Conservation (phyloP, 1,140 invertebrate species). For the Calycopis cecrops region DNA sequence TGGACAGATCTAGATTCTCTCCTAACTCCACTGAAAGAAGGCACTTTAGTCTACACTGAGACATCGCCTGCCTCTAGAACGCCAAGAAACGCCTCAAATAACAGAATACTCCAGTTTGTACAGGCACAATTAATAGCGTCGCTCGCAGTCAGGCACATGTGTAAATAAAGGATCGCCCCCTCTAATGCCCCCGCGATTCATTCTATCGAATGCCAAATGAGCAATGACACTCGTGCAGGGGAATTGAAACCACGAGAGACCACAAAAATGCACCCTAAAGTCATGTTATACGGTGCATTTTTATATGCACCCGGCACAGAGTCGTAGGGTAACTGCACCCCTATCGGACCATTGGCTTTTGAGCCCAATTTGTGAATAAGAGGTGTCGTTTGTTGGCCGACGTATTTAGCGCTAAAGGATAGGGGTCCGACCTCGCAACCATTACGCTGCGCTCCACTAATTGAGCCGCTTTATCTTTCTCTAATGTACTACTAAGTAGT, state of each 20-base stretch:
- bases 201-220: constrained; percentile 68
- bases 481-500: no score
- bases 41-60: no score
- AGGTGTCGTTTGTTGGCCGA: constrained; percentile 43
- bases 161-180: constrained; percentile 48
- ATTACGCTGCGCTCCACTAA: no score
- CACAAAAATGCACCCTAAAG: not conserved
- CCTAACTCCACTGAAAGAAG: no score
- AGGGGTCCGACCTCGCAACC: constrained; percentile 20
- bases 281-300: not conserved
- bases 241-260: constrained; percentile 20
- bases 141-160: constrained; percentile 52
- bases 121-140: constrained; percentile 58
- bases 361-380: constrained; percentile 66
- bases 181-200: constrained; percentile 55
- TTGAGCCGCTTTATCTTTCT: no score
- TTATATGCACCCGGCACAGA: constrained; percentile 3
- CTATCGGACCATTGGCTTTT: constrained; percentile 55
- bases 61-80: not conserved
- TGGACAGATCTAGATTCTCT: no score
- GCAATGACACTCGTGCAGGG: constrained; percentile 54
- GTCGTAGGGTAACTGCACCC: constrained; percentile 41
- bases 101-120: constrained; percentile 12
- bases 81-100: not conserved
- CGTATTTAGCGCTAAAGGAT: constrained; percentile 53